Evolutionary conservation across 1,140 invertebrate species (phyloP).

Genomic region (Drosophila busckii): DNA sequence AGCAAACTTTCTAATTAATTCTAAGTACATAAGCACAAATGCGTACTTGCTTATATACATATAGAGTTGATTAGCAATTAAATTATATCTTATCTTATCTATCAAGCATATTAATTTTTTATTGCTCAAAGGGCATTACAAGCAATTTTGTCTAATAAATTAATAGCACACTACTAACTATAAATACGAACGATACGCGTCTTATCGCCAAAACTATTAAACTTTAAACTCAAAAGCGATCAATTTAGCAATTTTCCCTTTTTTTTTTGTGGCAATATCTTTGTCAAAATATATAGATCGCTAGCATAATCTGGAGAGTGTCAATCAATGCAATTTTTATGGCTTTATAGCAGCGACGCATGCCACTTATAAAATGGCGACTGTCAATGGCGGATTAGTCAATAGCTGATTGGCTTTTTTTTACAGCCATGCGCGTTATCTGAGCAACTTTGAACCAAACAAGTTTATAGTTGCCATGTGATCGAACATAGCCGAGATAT

Average conservation of each 20-base stretch:
- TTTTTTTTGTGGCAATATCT: too few species aligned
- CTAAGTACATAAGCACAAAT: too few species aligned
- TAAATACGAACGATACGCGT: neutral
- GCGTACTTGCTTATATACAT: too few species aligned
- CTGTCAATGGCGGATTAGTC: slow-evolving; percentile 16
- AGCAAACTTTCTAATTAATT: too few species aligned
- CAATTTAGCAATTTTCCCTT: too few species aligned
- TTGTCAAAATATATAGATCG: too few species aligned
- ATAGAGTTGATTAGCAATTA: too few species aligned
- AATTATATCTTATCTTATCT: slow-evolving; percentile 11
- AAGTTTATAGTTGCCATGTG: slow-evolving; percentile 23
- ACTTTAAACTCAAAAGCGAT: too few species aligned
- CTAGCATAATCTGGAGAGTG: too few species aligned
- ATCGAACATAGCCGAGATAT: slow-evolving; percentile 17
- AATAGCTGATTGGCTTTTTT: slow-evolving; percentile 1
- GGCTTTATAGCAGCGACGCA: neutral
- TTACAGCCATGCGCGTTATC: slow-evolving; percentile 2
- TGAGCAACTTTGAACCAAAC: slow-evolving; percentile 3
- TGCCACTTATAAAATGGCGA: slow-evolving; percentile 15
- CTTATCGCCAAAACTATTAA: neutral
- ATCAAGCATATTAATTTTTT: neutral
- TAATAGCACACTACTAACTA: neutral
- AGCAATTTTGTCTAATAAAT: slow-evolving; percentile 14
- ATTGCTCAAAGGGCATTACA: slow-evolving; percentile 10
- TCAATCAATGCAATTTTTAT: too few species aligned